Percentiles rank a stretch among this genome's conserved stretches.
These are phyloP conservation scores for Crenuchus spilurus DNA, from an alignment of 2,797 vertebrate species.

Conservation along the genomic window DNA sequence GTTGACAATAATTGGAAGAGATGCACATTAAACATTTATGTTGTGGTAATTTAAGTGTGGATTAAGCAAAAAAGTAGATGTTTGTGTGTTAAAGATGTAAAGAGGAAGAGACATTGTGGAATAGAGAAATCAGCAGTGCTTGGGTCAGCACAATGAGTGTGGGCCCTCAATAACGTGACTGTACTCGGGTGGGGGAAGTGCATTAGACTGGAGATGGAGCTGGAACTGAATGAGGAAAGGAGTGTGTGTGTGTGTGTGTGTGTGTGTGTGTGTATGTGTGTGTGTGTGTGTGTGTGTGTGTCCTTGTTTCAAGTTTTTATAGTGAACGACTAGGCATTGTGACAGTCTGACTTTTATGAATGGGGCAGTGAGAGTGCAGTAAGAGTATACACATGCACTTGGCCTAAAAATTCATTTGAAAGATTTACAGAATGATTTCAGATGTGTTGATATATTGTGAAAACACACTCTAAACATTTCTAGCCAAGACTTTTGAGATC, in stretches of 20 bases:
- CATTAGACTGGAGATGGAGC: not conserved
- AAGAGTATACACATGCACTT: not conserved
- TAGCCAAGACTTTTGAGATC: no score
- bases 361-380: not conserved
- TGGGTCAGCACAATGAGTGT: not conserved
- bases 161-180: not conserved
- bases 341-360: slow-evolving; percentile 11
- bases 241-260: not conserved
- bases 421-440: no score
- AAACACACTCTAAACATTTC: no score
- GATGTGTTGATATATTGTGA: no score
- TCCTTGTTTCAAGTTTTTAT: no score
- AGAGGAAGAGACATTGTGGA: slow-evolving; percentile 11
- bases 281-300: slow-evolving; percentile 20
- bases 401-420: no score
- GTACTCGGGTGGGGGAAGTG: not conserved
- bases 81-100: not conserved
- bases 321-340: not conserved
- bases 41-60: no score
- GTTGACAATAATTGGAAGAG: no score
- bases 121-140: slow-evolving; percentile 3
- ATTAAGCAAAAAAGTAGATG: not conserved
- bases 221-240: slow-evolving; percentile 19
- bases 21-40: no score
- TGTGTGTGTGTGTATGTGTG: slow-evolving; percentile 9